Evolutionary conservation across 2,888 invertebrate species (phyloP).

Genomic region (Crocallis elinguaria): DNA sequence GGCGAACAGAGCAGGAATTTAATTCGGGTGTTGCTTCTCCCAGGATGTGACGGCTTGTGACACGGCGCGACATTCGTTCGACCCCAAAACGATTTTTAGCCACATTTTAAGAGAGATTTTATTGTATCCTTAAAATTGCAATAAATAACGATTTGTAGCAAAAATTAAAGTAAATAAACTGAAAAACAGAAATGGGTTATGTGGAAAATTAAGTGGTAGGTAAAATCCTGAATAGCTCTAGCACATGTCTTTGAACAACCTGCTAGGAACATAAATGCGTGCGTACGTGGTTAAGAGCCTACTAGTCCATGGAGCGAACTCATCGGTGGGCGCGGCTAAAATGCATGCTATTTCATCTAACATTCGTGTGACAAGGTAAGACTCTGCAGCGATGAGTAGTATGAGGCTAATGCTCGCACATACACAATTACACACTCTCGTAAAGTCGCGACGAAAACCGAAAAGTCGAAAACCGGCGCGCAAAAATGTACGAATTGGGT

Average conservation of each 20-base stretch:
- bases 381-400: too few relatives aligned
- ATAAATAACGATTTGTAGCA: neutral
- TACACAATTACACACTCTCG: too few relatives aligned
- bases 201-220: neutral
- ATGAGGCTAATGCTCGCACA: too few relatives aligned
- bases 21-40: slow-evolving; percentile 72
- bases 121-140: slow-evolving; percentile 48
- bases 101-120: slow-evolving; percentile 61
- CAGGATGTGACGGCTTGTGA: slow-evolving; percentile 70
- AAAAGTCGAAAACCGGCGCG: too few relatives aligned
- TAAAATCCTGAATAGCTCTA: neutral
- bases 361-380: too few relatives aligned
- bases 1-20: slow-evolving; percentile 73
- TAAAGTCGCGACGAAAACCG: too few relatives aligned
- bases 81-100: slow-evolving; percentile 57
- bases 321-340: too few relatives aligned
- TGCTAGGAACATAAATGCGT: slow-evolving; percentile 3
- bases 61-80: slow-evolving; percentile 59
- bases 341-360: too few relatives aligned
- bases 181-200: too few relatives aligned
- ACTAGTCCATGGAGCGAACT: too few relatives aligned
- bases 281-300: slow-evolving; percentile 22
- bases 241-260: neutral
- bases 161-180: too few relatives aligned
- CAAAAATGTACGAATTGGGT: too few relatives aligned